Evolutionary conservation across 2,888 invertebrate genomes (phyloP).

Genomic region (Cheilosia grossa): DNA sequence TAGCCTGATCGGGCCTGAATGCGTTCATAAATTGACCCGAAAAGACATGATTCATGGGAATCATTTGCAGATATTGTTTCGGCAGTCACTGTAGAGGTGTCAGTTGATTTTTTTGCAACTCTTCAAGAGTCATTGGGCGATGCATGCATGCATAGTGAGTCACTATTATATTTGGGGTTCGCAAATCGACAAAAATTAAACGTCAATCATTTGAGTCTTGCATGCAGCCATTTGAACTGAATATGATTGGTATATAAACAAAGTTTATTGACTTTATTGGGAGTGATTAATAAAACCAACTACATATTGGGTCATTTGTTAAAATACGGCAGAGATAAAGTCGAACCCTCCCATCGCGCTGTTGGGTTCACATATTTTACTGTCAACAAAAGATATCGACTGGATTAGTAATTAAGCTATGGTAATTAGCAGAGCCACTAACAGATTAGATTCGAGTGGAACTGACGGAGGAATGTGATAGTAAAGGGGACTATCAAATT

Average conservation of each 20-base stretch:
- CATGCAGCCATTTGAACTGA: constrained; percentile 12
- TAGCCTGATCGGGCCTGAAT: constrained; percentile 34
- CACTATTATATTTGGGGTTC: background rate
- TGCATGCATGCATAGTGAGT: constrained; percentile 8
- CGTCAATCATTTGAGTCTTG: constrained; percentile 55
- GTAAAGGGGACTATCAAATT: no score
- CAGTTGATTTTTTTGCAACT: constrained; percentile 16
- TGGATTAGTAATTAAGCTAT: background rate
- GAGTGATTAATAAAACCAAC: constrained; percentile 23
- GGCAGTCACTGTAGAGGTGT: constrained; percentile 27
- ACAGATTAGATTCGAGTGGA: no score
- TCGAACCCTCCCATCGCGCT: background rate
- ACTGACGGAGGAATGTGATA: no score
- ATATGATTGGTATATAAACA: background rate
- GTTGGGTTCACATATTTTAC: background rate
- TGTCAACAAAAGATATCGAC: background rate
- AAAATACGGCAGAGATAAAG: background rate
- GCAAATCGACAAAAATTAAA: constrained; percentile 8
- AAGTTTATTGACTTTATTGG: constrained; percentile 49
- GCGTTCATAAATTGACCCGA: constrained; percentile 42
- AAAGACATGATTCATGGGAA: constrained; percentile 70
- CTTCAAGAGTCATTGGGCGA: constrained; percentile 11
- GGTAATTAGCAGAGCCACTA: no score
- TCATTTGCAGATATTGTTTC: constrained; percentile 56
- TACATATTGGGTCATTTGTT: constrained; percentile 34